These are phyloP conservation scores for Galeopterus variegatus DNA, from an alignment of 2,113 vertebrate species.

Conservation along the genomic window DNA sequence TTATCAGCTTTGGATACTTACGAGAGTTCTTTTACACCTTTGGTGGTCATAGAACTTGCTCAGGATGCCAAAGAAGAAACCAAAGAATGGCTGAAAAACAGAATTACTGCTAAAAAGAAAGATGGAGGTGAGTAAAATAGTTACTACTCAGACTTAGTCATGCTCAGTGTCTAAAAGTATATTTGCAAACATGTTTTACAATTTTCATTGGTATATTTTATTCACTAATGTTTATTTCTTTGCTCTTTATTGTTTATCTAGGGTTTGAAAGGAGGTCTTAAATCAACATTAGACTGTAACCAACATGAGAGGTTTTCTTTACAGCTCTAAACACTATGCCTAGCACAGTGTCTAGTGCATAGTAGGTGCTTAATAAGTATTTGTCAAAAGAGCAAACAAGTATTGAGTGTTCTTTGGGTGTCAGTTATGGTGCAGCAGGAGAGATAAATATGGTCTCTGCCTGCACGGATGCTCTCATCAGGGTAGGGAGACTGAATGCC, in stretches of 20 bases:
- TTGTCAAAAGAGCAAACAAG: neutral
- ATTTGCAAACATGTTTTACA: neutral
- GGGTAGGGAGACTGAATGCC: neutral
- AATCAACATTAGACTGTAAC: neutral
- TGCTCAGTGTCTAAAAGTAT: neutral
- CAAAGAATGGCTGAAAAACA: constrained; percentile 92
- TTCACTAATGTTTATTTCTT: neutral
- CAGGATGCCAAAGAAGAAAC: constrained; percentile 92
- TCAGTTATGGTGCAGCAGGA: neutral
- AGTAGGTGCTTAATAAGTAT: neutral
- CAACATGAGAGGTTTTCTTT: neutral
- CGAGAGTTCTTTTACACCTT: constrained; percentile 90
- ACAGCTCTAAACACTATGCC: neutral
- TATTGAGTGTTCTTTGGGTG: neutral
- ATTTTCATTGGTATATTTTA: neutral
- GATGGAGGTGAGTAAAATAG: constrained; percentile 91
- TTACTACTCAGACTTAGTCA: neutral
- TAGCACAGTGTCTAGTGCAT: neutral
- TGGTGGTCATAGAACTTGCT: constrained; percentile 95
- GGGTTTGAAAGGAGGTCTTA: neutral
- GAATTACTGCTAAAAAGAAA: constrained; percentile 92
- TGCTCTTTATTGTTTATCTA: neutral
- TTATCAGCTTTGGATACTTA: constrained; percentile 85
- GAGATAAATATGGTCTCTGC: neutral
- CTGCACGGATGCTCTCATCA: neutral